A percentile compares a stretch with the other conserved stretches of the same genome.
phyloP scores from a whole-genome alignment of 1,140 invertebrate species.

The Drosophila neocordata region DNA sequence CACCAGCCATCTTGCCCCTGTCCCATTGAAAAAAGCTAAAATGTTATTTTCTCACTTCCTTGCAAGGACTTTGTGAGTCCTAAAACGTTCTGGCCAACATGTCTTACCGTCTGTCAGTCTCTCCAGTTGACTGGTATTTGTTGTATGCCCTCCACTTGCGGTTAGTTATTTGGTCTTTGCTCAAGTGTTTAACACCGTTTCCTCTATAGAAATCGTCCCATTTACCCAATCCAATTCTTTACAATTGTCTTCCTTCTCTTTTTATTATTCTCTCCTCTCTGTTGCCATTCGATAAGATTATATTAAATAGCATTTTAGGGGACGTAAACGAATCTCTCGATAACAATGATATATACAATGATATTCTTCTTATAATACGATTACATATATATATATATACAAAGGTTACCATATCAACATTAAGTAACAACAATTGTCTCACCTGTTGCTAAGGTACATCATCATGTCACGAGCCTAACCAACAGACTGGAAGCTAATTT shows the following conservation, averaged over 20 bases:
- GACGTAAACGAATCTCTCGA: not conserved
- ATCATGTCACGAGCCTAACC: not conserved
- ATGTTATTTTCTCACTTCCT: slow-evolving; percentile 75
- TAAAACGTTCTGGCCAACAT: not conserved
- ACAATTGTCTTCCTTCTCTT: not conserved
- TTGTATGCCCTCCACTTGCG: slow-evolving; percentile 63
- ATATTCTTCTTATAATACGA: slow-evolving; percentile 39
- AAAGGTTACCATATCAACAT: slow-evolving; percentile 31
- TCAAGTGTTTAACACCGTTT: slow-evolving; percentile 48
- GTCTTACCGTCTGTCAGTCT: slow-evolving; percentile 17
- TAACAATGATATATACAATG: slow-evolving; percentile 31
- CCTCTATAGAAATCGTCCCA: not conserved
- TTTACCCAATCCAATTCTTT: not conserved
- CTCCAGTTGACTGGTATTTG: not conserved
- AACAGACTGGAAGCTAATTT: slow-evolving; percentile 5
- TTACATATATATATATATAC: slow-evolving; percentile 10
- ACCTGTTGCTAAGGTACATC: not conserved
- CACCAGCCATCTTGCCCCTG: slow-evolving; percentile 19
- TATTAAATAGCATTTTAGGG: slow-evolving; percentile 4
- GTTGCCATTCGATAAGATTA: slow-evolving; percentile 2
- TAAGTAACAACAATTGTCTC: slow-evolving; percentile 8
- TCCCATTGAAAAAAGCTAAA: slow-evolving; percentile 54
- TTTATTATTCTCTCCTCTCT: not conserved
- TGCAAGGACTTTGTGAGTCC: slow-evolving; percentile 36
- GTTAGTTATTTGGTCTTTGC: slow-evolving; percentile 64